phyloP scores from a whole-genome alignment of 1,140 invertebrate genomes.

The Drosophila tristis region DNA sequence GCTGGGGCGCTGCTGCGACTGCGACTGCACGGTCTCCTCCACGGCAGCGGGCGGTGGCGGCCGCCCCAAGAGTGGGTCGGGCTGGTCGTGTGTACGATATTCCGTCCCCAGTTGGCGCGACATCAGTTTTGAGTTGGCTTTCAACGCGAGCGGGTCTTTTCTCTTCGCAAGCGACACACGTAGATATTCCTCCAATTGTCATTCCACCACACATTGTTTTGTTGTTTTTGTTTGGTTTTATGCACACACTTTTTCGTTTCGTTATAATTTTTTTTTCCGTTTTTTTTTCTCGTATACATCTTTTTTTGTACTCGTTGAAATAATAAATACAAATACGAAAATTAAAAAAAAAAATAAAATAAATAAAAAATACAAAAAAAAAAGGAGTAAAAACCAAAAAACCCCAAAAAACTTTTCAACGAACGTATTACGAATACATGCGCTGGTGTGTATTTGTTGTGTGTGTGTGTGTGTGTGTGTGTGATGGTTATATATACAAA shows the following conservation, averaged over 20 bases:
- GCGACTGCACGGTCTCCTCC: constrained; percentile 44
- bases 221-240: constrained; percentile 72
- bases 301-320: constrained; percentile 47
- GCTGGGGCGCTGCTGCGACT: constrained; percentile 35
- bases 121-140: constrained; percentile 85
- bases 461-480: constrained; percentile 61
- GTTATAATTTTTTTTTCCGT: constrained; percentile 40
- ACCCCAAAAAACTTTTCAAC: constrained; percentile 51
- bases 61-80: constrained; percentile 22
- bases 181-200: constrained; percentile 77
- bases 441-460: constrained; percentile 1
- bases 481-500: constrained; percentile 50
- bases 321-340: constrained; percentile 29
- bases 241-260: constrained; percentile 37
- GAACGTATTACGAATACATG: constrained; percentile 37
- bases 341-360: constrained; percentile 30
- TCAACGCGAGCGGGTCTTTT: constrained; percentile 85
- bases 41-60: constrained; percentile 20
- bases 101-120: constrained; percentile 76
- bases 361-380: constrained; percentile 29
- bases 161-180: constrained; percentile 83
- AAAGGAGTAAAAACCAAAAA: constrained; percentile 36
- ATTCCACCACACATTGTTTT: constrained; percentile 71
- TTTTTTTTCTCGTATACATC: constrained; percentile 10
- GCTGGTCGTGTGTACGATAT: constrained; percentile 69